These are phyloP conservation scores for Lasius platythorax DNA, from an alignment of 2,888 invertebrate species.

Conservation along the genomic window DNA sequence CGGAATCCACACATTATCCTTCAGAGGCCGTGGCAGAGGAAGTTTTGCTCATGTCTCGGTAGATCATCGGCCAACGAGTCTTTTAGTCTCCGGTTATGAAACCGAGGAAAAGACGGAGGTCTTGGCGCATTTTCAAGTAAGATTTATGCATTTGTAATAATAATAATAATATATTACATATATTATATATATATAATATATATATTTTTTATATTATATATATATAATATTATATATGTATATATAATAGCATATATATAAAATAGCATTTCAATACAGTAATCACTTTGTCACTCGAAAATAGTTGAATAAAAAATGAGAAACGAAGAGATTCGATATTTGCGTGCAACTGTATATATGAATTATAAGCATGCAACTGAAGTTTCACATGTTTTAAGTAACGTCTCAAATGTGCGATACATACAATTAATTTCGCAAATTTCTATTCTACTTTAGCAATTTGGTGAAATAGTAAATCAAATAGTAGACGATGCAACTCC, in stretches of 20 bases:
- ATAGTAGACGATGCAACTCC: slow-evolving; percentile 92
- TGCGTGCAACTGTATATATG: not conserved
- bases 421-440: slow-evolving; percentile 30
- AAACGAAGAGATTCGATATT: not conserved
- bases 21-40: slow-evolving; percentile 82
- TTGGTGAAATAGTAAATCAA: slow-evolving; percentile 95
- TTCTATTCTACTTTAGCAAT: slow-evolving; percentile 89
- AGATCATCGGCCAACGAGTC: slow-evolving; percentile 95
- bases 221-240: no score
- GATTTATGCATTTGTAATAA: slow-evolving; percentile 70
- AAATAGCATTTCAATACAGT: not conserved
- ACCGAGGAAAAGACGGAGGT: slow-evolving; percentile 93
- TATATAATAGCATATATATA: no score
- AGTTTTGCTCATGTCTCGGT: slow-evolving; percentile 88
- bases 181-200: not conserved
- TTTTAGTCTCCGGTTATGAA: slow-evolving; percentile 95
- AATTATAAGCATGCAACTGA: not conserved
- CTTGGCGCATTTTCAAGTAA: slow-evolving; percentile 94
- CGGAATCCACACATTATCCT: slow-evolving; percentile 78
- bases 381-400: not conserved
- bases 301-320: not conserved
- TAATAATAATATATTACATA: not conserved
- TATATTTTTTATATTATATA: no score
- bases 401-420: slow-evolving; percentile 89
- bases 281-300: not conserved